Evolutionary conservation across 2,888 invertebrate genomes (phyloP), one percentile per base, ranked within the genome.

Genomic region (Homarus gammarus): DNA sequence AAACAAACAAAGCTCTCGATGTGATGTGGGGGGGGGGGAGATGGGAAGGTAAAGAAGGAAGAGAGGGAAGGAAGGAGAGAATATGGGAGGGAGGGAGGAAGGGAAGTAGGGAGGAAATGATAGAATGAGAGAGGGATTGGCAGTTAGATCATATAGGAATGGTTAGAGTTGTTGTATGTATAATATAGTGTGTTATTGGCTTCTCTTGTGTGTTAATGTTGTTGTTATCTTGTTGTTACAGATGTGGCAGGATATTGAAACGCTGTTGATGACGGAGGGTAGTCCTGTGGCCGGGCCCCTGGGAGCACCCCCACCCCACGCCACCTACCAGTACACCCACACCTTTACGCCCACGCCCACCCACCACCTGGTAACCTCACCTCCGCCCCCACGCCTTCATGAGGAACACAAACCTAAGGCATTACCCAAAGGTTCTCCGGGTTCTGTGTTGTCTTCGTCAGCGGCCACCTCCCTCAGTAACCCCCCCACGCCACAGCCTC

Each of bases 231-330:
- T 38, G 49, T 64, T 61, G 8, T 75, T 49, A 0, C 90, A 90
- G 90, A 90, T 90, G 90, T 87, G 87, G 90, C 90, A 87, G 64
- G 90, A 90, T 27, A 87, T 90, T 27, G 90, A 90, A 72, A 87
- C 87, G 1, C 81, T 90, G 10, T 86, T 90, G 1, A 75, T 84
- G 84, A 75, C 75, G 61, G 84, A 84, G 61, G 75, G 61, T n/a
- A 84, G 84, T 40, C 84, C 84, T 10, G 84, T 75, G 77, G 85
- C 64, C 18, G 70, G 79, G 8, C 79, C 86, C 61, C 86, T 85
- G 56, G 72, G 64, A 2, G 72, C 79, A 18, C 79, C 79, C 2
- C 86, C 86, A 6, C 78, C 86, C 5, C 79, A 78, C 38, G 33
- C 79, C 51, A 70, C 86, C 51, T 79, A 51, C 78, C 79, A 79